phyloP scores from a whole-genome alignment of 2,797 vertebrate species.

The Xiphophorus birchmanni region DNA sequence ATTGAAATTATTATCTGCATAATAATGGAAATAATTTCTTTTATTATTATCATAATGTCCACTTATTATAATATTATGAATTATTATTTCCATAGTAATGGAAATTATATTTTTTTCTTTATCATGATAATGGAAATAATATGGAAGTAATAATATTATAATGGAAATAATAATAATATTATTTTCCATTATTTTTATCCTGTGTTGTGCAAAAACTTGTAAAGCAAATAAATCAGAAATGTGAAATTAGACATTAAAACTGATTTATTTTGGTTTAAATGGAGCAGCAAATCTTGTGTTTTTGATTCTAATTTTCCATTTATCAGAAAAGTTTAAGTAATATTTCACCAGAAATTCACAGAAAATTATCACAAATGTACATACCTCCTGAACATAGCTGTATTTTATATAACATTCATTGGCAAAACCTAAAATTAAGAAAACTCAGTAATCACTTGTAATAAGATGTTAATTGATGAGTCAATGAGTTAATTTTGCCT shows the following conservation, averaged over 20 bases:
- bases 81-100: too few relatives aligned
- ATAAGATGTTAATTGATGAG: neutral
- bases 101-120: too few relatives aligned
- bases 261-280: neutral
- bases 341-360: neutral
- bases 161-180: neutral
- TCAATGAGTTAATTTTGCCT: neutral
- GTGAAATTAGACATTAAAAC: neutral
- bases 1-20: too few relatives aligned
- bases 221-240: neutral
- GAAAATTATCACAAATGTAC: neutral
- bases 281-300: neutral
- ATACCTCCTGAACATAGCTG: neutral
- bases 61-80: too few relatives aligned
- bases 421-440: neutral
- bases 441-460: neutral
- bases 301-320: neutral
- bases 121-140: too few relatives aligned
- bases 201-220: neutral
- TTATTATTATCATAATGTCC: too few relatives aligned
- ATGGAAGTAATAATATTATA: too few relatives aligned
- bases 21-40: too few relatives aligned
- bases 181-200: too few relatives aligned
- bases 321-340: neutral
- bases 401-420: neutral